A percentile compares a stretch with the other conserved stretches of the same genome.
These are phyloP conservation scores for Parasteatoda lunata DNA, from an alignment of 2,888 invertebrate species.

Conservation along the genomic window DNA sequence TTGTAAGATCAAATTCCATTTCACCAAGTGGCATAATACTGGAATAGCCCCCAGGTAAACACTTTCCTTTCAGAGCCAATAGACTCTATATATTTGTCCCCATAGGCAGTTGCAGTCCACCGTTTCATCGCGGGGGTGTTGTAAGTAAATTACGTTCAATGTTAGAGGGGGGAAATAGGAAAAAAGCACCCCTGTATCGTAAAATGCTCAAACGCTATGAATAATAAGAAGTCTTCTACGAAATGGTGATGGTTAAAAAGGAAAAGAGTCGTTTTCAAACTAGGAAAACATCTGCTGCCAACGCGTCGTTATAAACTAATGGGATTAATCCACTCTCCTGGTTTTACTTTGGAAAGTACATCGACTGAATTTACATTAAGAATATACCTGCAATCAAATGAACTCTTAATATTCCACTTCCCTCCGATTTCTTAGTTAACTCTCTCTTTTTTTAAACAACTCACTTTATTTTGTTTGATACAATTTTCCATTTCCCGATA, in stretches of 20 bases:
- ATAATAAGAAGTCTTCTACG: constrained; percentile 52
- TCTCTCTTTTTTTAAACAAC: not conserved
- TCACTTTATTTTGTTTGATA: too few relatives aligned
- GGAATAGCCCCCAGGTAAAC: constrained; percentile 39
- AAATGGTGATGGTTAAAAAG: constrained; percentile 26
- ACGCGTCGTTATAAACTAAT: constrained; percentile 63
- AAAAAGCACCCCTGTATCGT: constrained; percentile 26
- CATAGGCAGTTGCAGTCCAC: constrained; percentile 28
- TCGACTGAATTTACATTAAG: constrained; percentile 44
- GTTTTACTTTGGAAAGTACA: constrained; percentile 35
- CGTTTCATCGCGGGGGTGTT: constrained; percentile 46
- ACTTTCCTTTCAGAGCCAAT: constrained; percentile 34
- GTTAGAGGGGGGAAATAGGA: constrained; percentile 9
- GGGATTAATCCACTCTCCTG: constrained; percentile 62
- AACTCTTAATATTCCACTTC: not conserved
- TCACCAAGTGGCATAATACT: constrained; percentile 39
- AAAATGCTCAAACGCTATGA: constrained; percentile 59
- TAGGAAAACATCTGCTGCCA: constrained; percentile 60
- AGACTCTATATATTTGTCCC: constrained; percentile 25
- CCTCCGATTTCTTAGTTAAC: not conserved
- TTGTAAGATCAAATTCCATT: constrained; percentile 54
- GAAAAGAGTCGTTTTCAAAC: constrained; percentile 38
- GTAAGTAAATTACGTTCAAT: constrained; percentile 55
- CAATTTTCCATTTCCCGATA: too few relatives aligned
- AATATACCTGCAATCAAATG: constrained; percentile 11